phyloP scores from a whole-genome alignment of 2,113 vertebrate genomes.

The Sterrhoptilus dennistouni region DNA sequence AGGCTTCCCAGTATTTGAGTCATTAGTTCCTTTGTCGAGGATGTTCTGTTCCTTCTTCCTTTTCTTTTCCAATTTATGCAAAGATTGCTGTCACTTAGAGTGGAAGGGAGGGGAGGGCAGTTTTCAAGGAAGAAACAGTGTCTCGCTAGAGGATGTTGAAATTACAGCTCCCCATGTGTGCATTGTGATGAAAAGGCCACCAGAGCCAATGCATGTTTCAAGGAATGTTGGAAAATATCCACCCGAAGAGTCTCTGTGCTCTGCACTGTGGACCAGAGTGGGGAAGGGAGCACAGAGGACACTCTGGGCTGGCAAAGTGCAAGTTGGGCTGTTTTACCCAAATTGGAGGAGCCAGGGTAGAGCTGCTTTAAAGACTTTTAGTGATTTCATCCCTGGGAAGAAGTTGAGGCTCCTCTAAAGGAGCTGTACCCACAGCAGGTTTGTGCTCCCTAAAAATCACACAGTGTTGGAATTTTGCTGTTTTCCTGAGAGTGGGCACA shows the following conservation, averaged over 20 bases:
- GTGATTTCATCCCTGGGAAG: neutral
- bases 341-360: neutral
- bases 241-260: neutral
- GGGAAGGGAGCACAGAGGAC: neutral
- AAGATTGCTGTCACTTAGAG: neutral
- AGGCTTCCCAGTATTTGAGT: conserved; percentile 40
- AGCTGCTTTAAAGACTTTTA: neutral
- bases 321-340: neutral
- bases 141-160: conserved; percentile 32
- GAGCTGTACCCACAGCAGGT: neutral
- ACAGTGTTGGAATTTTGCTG: fast-evolving
- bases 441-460: neutral
- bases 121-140: conserved; percentile 18
- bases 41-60: conserved; percentile 44
- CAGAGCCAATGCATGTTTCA: neutral
- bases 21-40: conserved; percentile 23
- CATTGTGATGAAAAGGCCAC: conserved; percentile 23
- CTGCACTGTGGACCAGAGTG: neutral
- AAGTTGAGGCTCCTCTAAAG: neutral
- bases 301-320: neutral
- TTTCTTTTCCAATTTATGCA: conserved; percentile 28
- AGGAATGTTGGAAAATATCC: neutral
- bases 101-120: neutral
- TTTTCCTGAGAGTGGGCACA: neutral
- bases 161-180: conserved; percentile 2